Conservation (phyloP, 2,113 vertebrate genomes). For the Conger conger region DNA sequence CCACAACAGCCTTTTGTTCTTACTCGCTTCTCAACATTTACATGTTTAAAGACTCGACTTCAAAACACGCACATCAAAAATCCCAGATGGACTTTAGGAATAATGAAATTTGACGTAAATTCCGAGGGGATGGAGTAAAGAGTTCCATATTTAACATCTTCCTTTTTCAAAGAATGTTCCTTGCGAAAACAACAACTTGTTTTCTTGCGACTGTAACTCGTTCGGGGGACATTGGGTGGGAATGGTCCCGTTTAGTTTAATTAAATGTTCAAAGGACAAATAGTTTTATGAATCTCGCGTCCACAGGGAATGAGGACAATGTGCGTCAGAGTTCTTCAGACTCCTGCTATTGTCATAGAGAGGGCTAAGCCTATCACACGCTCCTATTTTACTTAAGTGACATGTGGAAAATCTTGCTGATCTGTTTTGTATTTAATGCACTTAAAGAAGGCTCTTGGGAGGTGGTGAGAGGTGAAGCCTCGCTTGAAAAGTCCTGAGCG, state of each 20-base stretch:
- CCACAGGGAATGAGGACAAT: constrained; percentile 44
- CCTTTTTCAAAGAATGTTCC: constrained; percentile 51
- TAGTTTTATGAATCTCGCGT: constrained; percentile 49
- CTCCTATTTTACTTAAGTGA: neutral
- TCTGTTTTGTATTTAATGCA: constrained; percentile 3
- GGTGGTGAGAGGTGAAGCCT: neutral
- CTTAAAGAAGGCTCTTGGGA: neutral
- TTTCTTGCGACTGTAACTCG: constrained; percentile 43
- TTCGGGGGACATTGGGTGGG: constrained; percentile 34
- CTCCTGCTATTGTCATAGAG: constrained; percentile 34
- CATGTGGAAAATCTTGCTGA: neutral
- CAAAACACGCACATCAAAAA: constrained; percentile 23
- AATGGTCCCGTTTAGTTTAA: constrained; percentile 40
- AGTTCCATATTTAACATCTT: constrained; percentile 28
- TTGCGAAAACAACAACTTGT: constrained; percentile 46
- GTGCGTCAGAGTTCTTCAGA: constrained; percentile 35
- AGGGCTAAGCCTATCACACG: constrained; percentile 12
- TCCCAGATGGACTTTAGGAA: constrained; percentile 26
- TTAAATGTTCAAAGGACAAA: constrained; percentile 53
- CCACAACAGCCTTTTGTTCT: constrained; percentile 70
- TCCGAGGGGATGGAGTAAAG: constrained; percentile 16
- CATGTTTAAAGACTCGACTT: constrained; percentile 21
- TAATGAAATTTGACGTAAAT: constrained; percentile 35
- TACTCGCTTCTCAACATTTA: constrained; percentile 62
- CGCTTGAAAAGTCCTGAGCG: neutral